Percentiles rank a stretch among this genome's conserved stretches.
Conservation (phyloP, 1,140 invertebrate species). For the Macrocentrus cingulum region DNA sequence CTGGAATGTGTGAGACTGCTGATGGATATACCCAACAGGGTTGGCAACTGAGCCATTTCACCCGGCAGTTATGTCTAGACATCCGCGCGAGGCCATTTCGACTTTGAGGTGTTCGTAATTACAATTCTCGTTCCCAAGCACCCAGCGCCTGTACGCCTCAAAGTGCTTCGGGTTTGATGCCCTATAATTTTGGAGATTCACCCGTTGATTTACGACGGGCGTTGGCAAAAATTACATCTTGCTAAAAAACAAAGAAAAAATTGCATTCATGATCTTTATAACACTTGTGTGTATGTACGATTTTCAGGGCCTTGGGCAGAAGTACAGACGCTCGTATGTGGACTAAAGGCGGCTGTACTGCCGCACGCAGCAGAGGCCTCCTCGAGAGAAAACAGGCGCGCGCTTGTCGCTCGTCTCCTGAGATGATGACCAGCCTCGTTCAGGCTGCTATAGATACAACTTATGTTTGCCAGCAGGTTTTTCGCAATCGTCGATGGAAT, state of each 20-base stretch:
- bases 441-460: constrained; percentile 70
- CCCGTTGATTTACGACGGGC: constrained; percentile 44
- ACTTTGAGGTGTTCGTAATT: constrained; percentile 53
- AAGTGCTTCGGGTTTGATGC: constrained; percentile 34
- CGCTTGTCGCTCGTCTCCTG: constrained; percentile 65
- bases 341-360: constrained; percentile 56
- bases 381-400: constrained; percentile 66
- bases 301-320: constrained; percentile 47
- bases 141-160: no score
- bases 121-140: constrained; percentile 25
- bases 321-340: constrained; percentile 44
- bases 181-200: constrained; percentile 51
- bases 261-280: no score
- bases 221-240: not conserved
- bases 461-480: constrained; percentile 72
- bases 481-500: constrained; percentile 79
- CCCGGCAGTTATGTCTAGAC: constrained; percentile 41
- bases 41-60: constrained; percentile 39
- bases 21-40: no score
- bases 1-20: no score
- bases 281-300: no score
- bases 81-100: constrained; percentile 43
- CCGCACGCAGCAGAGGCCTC: constrained; percentile 59
- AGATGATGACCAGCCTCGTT: constrained; percentile 75
- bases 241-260: no score